Evolutionary conservation across 2,888 invertebrate species (phyloP).

Genomic region (Hofmannophila pseudospretella): DNA sequence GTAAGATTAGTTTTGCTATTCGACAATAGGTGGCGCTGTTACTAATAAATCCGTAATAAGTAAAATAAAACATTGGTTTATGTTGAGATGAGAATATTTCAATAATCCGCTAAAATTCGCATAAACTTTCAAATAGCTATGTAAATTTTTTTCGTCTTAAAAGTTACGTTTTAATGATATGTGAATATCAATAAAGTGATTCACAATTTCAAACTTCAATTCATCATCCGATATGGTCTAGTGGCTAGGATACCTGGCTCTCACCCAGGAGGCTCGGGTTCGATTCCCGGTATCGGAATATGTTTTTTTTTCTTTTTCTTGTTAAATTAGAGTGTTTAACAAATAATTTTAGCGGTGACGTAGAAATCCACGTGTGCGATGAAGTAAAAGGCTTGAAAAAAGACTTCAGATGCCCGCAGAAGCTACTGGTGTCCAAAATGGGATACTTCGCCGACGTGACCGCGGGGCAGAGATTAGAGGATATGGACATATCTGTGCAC

Average conservation of each 20-base stretch:
- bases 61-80: too few relatives aligned
- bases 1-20: constrained; percentile 41
- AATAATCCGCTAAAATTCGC: too few relatives aligned
- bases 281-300: constrained; percentile 79
- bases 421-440: constrained; percentile 92
- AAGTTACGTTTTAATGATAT: not conserved
- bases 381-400: constrained; percentile 93
- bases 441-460: constrained; percentile 96
- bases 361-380: constrained; percentile 96
- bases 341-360: constrained; percentile 87
- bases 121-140: too few relatives aligned
- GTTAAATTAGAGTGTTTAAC: constrained; percentile 19
- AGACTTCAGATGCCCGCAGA: constrained; percentile 93
- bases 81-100: too few relatives aligned
- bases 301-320: constrained; percentile 24
- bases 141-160: too few relatives aligned
- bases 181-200: not conserved
- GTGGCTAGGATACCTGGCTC: constrained; percentile 80
- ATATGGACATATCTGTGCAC: constrained; percentile 98
- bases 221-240: constrained; percentile 77
- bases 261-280: constrained; percentile 79
- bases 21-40: constrained; percentile 15
- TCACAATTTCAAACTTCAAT: not conserved
- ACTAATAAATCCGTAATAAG: too few relatives aligned
- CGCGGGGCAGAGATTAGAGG: constrained; percentile 87